A percentile compares a stretch with the other conserved stretches of the same genome.
These are phyloP conservation scores for Schizopygopsis malacanthus DNA, from an alignment of 2,797 vertebrate species.

Conservation along the genomic window DNA sequence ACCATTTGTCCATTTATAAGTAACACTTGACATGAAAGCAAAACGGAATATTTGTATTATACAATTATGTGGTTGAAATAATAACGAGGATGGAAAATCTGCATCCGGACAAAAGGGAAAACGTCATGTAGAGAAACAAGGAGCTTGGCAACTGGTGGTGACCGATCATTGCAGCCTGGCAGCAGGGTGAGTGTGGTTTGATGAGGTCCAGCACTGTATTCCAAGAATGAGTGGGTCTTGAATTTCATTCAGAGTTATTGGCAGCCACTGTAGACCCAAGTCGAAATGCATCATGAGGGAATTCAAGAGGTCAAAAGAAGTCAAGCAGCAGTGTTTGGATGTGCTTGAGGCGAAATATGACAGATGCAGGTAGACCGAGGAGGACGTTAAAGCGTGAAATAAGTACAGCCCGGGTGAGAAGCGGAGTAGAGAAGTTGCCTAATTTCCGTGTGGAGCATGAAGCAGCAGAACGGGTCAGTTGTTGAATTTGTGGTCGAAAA, in stretches of 20 bases:
- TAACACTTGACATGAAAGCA: not conserved
- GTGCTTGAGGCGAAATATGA: slow-evolving; percentile 3
- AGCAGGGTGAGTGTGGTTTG: not conserved
- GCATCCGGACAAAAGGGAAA: slow-evolving; percentile 12
- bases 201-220: slow-evolving; percentile 26
- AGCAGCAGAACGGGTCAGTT: not conserved
- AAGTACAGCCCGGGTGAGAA: not conserved
- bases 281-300: not conserved
- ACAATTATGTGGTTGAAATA: not conserved
- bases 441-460: slow-evolving; percentile 3
- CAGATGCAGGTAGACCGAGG: not conserved
- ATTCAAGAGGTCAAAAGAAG: slow-evolving; percentile 42
- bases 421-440: not conserved
- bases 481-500: not conserved
- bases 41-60: not conserved
- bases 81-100: not conserved
- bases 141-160: not conserved
- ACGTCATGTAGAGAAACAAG: slow-evolving; percentile 1
- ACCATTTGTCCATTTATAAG: not conserved
- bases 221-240: slow-evolving; percentile 23
- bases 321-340: slow-evolving; percentile 45
- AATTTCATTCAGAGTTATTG: slow-evolving; percentile 20
- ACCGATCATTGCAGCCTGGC: not conserved
- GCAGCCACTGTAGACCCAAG: slow-evolving; percentile 11
- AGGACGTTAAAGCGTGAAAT: slow-evolving; percentile 13